Evolutionary conservation across 2,797 vertebrate species (phyloP), one percentile per base, ranked within the genome.

Genomic region (Sparus aurata): DNA sequence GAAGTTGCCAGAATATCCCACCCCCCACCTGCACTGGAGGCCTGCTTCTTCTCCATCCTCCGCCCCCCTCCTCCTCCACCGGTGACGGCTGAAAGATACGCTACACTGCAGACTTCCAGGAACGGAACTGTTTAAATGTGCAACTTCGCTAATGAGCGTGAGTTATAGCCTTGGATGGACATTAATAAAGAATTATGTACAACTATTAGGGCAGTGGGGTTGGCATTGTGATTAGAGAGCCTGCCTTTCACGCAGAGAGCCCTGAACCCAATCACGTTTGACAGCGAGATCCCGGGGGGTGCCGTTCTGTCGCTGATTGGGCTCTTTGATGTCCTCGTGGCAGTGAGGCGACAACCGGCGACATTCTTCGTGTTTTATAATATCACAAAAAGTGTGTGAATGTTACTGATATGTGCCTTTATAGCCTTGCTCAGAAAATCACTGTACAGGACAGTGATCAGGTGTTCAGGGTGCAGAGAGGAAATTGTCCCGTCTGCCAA

Each of bases 401-500:
- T 64, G 20, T 65, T 50, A 30, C 53, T 84, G 23, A 59, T 27
- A 52, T 59, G 49, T 64, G 23, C 23, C 9, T 52, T 8, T 65
- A 13, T 47, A 5, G 47, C 46, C 25, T 49, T 64, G 61, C 15
- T 11, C 69, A 76, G 9, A 59, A 1, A 66, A 18, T 52, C 1
- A 13, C 75, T 69, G 67, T 16, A 18, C 10, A 10, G 23, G 15
- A 27, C 49, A 50, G 63, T 5, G 15, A 57, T 45, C 34, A 62
- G 12, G 22, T 62, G 73, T 70, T 38, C n/a, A 66, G 47, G 76
- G 80, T 66, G 55, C 79, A 87, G 72, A 76, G 74, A 89, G 83
- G 79, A 93, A 90, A 90, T 86, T 79, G 78, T 83, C 79, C 73
- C 16, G 55, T 78, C 75, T 80, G 69, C 79, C 74, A 77, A 83